Evolutionary conservation across 2,113 vertebrate genomes (phyloP).

Genomic region (Oncorhynchus gorbuscha): DNA sequence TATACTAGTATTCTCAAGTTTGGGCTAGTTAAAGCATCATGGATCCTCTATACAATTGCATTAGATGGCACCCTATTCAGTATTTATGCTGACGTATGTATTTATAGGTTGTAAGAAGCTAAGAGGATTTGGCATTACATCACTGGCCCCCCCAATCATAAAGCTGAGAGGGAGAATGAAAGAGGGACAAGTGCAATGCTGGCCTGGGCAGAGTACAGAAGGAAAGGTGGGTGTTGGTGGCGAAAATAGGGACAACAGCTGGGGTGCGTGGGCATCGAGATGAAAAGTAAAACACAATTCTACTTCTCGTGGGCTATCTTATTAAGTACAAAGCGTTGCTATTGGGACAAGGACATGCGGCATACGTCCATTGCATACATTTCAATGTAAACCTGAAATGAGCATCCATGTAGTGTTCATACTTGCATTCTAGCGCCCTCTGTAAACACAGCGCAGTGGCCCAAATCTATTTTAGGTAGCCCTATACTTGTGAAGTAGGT

Average conservation of each 20-base stretch:
- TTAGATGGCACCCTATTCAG: too few relatives aligned
- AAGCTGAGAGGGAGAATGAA: constrained; percentile 14
- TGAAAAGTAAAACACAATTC: constrained; percentile 5
- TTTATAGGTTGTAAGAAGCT: constrained; percentile 79
- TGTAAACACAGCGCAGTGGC: constrained; percentile 19
- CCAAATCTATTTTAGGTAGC: constrained; percentile 61
- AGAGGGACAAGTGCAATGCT: background rate
- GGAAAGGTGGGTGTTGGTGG: constrained; percentile 22
- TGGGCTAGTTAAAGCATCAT: too few relatives aligned
- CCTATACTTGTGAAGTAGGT: constrained; percentile 30
- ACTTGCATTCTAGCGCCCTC: constrained; percentile 11
- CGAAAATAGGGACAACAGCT: constrained; percentile 43
- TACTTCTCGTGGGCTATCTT: constrained; percentile 22
- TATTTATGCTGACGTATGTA: constrained; percentile 53
- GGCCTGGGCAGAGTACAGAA: background rate
- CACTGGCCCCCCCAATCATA: constrained; percentile 48
- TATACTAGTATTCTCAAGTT: too few relatives aligned
- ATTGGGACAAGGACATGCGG: background rate
- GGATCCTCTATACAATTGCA: too few relatives aligned
- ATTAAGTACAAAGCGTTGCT: constrained; percentile 22
- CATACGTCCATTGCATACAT: background rate
- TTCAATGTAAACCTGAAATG: too few relatives aligned
- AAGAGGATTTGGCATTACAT: constrained; percentile 77
- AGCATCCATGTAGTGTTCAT: background rate
- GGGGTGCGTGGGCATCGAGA: constrained; percentile 43